A percentile compares a stretch with the other conserved stretches of the same genome.
phyloP scores from a whole-genome alignment of 2,888 invertebrate species.

The Timandra comae region DNA sequence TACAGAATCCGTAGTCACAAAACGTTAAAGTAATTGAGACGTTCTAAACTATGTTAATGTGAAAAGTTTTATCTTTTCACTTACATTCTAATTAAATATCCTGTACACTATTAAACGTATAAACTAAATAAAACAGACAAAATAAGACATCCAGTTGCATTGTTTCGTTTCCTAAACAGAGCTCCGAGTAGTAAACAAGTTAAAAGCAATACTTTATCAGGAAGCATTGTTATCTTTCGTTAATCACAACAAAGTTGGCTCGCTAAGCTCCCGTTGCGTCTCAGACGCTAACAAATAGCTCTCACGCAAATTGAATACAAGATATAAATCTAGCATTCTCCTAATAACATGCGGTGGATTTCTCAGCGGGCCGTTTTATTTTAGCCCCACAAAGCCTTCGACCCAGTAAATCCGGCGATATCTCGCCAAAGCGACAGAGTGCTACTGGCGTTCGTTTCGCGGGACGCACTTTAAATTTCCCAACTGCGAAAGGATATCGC shows the following conservation, averaged over 20 bases:
- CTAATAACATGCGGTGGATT: slow-evolving; percentile 68
- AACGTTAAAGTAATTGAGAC: too few species aligned
- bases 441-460: slow-evolving; percentile 55
- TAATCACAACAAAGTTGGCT: slow-evolving; percentile 39
- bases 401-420: slow-evolving; percentile 69
- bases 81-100: too few species aligned
- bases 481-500: slow-evolving; percentile 55
- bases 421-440: slow-evolving; percentile 65
- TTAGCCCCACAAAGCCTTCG: slow-evolving; percentile 64
- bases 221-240: slow-evolving; percentile 35
- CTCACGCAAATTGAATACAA: slow-evolving; percentile 70
- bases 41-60: too few species aligned
- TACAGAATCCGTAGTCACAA: too few species aligned
- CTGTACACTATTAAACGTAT: too few species aligned
- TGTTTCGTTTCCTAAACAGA: too few species aligned
- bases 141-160: too few species aligned
- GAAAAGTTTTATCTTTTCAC: too few species aligned
- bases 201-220: too few species aligned
- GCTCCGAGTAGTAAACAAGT: too few species aligned
- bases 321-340: slow-evolving; percentile 67
- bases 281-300: slow-evolving; percentile 55
- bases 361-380: slow-evolving; percentile 71
- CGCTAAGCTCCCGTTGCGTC: slow-evolving; percentile 32
- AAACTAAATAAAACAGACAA: too few species aligned
- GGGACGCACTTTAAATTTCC: slow-evolving; percentile 66